Base-by-base conservation (phyloP, 1,140 invertebrate genomes). In the Drosophila arawakana region DNA sequence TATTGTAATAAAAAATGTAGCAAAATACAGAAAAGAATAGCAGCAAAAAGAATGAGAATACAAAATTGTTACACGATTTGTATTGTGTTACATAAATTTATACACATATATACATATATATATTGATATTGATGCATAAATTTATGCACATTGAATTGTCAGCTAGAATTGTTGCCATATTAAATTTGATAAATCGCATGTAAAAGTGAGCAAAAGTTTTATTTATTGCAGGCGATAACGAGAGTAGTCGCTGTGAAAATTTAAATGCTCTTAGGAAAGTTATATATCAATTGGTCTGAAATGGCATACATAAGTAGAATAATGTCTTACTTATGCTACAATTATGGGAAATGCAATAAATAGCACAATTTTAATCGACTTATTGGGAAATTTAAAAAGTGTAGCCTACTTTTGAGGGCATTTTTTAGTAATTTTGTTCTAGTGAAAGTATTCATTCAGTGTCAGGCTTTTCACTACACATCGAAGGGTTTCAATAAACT, bases 111-210 rank as follows among this genome's bases (percentile, higher is more conserved):
- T 30, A 15, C n/a, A 52, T 18, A 50, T 9, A 57, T 50, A 47
- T 49, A 37, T 13, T 50, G 44, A 59, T 81, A 43, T 15, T 63
- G 52, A 49, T 81, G 65, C 71, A 73, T 71, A 52, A 63, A 63
- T 76, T 71, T 46, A 71, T 63, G 55, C 74, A 76, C 61, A 76
- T 83, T 83, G 73, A 82, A 82, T 76, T 82, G 80, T 68, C 80
- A 79, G 80, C 67, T 75, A 68, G 58, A 82, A 83, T 75, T 79
- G 80, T 60, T 30, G 59, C 15, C 54, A 74, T 79, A 78, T 83
- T 66, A 70, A 65, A 65, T 73, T 78, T 84, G 66, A 80, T 84
- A 70, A 84, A 84, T 77, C 77, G 77, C 67, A 70, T 77, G 55
- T 61, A 62, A 69, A 59, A 67, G 46, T 71, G 68, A 73, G 54